Conservation (phyloP, 2,113 vertebrate species). For the Suncus etruscus region DNA sequence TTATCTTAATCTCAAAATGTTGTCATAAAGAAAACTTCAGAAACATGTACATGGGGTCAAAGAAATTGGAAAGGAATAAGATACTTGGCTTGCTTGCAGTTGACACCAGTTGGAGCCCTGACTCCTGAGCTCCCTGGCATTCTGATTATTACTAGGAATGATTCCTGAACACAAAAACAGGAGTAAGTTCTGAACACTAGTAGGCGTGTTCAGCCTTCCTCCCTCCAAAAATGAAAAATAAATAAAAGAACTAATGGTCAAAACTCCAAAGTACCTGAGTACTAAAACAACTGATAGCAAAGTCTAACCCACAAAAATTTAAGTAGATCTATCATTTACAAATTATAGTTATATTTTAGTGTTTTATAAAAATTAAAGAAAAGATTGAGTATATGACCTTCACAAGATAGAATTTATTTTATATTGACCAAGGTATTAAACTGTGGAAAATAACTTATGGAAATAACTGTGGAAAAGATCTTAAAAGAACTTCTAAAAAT, state of each 20-base stretch:
- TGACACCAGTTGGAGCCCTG: too few relatives aligned
- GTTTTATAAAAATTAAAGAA: slow-evolving; percentile 8
- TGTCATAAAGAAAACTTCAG: neutral
- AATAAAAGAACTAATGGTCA: too few relatives aligned
- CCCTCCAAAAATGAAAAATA: too few relatives aligned
- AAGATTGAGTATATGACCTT: neutral
- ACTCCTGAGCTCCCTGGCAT: too few relatives aligned
- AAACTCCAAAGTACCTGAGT: neutral
- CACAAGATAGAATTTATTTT: neutral
- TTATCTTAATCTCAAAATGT: neutral
- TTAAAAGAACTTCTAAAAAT: neutral
- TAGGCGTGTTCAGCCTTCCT: too few relatives aligned
- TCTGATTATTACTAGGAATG: too few relatives aligned
- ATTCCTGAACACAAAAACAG: too few relatives aligned
- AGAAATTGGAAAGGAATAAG: neutral
- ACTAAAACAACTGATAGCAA: neutral
- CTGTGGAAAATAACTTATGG: neutral
- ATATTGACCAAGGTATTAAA: slow-evolving; percentile 27
- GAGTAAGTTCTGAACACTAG: too few relatives aligned
- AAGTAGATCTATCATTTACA: neutral
- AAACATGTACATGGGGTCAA: neutral
- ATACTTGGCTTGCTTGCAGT: too few relatives aligned
- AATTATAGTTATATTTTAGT: neutral
- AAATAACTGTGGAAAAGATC: slow-evolving; percentile 44
- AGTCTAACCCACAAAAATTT: neutral